Base-by-base conservation (phyloP, 1,140 invertebrate species). In the Bombus vancouverensis region DNA sequence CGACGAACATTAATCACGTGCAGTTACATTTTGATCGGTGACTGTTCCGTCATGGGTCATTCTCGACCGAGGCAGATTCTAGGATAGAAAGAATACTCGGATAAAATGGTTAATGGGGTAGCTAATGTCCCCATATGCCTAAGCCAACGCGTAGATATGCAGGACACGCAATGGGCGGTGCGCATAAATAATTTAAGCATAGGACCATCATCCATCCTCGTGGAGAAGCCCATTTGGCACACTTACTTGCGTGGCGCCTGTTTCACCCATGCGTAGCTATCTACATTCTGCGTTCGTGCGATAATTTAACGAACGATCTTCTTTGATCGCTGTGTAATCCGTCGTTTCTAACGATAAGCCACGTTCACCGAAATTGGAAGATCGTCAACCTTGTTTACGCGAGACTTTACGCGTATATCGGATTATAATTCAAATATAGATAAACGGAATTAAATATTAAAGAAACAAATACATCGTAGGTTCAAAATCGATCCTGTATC, bases 71-170 rank as follows among this genome's bases (percentile, higher is more conserved):
- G 3, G 22, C 39, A 57, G 74, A 66, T 83, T 66, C 81, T 57
- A 78, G 57, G 68, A 78, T 53, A 39, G 42, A 74, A 22, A 37
- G 68, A 75, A 82, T 73, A 39, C 32, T 65, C 37, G 88, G 92
- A 93, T 93, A 93, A 94, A 94, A 93, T 87, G 93, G 85, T 90
- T 94, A 94, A 95, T 95, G 93, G 94, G 88, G 90, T 94, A 93
- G 92, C 92, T 94, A 94, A 94, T 94, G 93, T 93, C 87, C 89
- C 93, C 93, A 93, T 94, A 94, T 94, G 94, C 88, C 92, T 92
- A 87, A 91, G 87, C 87, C 83, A 83, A 88, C 87, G 87, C 76
- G 79, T 70, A 72, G 84, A 84, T 86, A 81, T 81, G 77, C 83
- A 90, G 87, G 87, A 94, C 94, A 93, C 90, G 93, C 88, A 91